Evolutionary conservation across 2,113 vertebrate species (phyloP), one percentile per base, ranked within the genome.

Genomic region (Embiotoca jacksoni): DNA sequence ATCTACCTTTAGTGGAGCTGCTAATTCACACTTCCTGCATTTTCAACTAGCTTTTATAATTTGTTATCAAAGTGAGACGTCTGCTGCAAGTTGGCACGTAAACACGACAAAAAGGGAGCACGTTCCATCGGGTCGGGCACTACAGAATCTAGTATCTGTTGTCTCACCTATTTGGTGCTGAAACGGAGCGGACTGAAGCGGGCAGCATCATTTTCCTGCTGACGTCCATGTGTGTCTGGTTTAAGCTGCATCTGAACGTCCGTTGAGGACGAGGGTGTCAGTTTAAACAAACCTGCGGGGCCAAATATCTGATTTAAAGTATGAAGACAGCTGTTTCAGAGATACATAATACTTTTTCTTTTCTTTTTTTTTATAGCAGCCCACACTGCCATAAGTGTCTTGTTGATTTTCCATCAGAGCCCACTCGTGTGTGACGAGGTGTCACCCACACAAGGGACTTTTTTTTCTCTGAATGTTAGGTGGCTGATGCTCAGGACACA

Each of bases 121-220:
- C 23, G 23, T 23, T 23, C 1, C 23, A 23, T 23, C 23, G 23
- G 23, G 23, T 23, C 23, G 23, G 23, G 23, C 23, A 23, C 23
- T 23, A 23, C 23, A 23, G 23, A 23, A 23, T 23, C 23, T 23
- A 23, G 23, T 23, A 23, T 23, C 23, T 23, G 23, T 23, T 50
- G 10, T 50, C 10, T 80, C 84, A 94, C 90, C 93, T 93, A 80
- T 85, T 80, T 14, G 63, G 60, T 55, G 76, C 54, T 64, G 84
- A 23, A 23, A 23, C 23, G 23, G 23, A 76, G 69, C 30, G 39
- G 47, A 80, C 15, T 3, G 83, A 75, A 44, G 78, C 55, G 39
- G 89, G 89, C 78, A 92, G 83, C 93, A 94, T 94, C 87, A 78
- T 82, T 85, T 16, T 64, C 72, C 75, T 92, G 61, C 75, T 70